phyloP scores from a whole-genome alignment of 2,797 vertebrate genomes.

The Sparus aurata region DNA sequence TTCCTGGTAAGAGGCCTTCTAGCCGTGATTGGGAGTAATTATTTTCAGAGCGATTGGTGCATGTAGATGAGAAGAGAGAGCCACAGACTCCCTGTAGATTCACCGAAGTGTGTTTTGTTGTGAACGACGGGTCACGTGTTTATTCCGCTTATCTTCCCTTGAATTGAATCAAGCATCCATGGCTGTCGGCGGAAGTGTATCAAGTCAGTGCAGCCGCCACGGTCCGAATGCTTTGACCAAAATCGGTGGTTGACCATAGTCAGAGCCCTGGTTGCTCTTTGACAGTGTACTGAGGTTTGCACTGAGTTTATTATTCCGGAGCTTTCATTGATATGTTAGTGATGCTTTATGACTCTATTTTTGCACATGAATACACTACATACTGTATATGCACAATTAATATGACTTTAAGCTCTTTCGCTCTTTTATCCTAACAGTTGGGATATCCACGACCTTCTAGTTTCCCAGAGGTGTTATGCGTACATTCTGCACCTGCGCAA shows the following conservation, averaged over 20 bases:
- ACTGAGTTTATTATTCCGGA: not conserved
- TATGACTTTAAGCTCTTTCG: not conserved
- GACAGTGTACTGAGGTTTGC: not conserved
- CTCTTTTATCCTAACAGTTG: too few relatives aligned
- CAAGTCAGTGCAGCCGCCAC: not conserved
- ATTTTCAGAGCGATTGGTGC: constrained; percentile 22
- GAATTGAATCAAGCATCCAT: not conserved
- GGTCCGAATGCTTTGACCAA: not conserved
- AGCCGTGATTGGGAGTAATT: constrained; percentile 31
- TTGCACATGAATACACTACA: not conserved
- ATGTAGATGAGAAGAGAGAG: not conserved
- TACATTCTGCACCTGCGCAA: too few relatives aligned
- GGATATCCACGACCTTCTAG: too few relatives aligned
- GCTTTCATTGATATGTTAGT: not conserved
- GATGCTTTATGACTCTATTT: not conserved
- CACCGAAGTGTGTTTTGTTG: not conserved
- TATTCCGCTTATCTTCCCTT: constrained; percentile 2
- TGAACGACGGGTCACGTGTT: not conserved
- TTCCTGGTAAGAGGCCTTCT: constrained; percentile 43
- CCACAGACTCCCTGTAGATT: not conserved
- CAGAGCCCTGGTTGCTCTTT: not conserved
- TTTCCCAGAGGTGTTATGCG: too few relatives aligned
- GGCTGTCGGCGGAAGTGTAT: not conserved
- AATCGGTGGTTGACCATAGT: not conserved
- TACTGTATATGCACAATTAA: not conserved